Percentiles rank a stretch among this genome's conserved stretches.
These are phyloP conservation scores for Apocrypta bakeri DNA, from an alignment of 1,140 invertebrate species.

Conservation along the genomic window DNA sequence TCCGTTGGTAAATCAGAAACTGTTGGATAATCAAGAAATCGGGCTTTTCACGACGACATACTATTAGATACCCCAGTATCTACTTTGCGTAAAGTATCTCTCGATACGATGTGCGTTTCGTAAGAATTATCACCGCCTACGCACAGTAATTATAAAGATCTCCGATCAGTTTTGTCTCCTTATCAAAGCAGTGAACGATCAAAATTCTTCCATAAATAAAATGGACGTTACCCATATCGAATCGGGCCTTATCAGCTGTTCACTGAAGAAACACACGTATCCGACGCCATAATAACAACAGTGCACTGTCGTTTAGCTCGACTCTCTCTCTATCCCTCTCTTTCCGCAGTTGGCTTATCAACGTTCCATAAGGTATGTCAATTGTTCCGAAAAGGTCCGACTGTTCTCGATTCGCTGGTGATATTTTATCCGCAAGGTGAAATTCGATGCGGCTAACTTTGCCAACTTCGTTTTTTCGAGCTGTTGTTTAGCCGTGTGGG, in stretches of 20 bases:
- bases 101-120: no score
- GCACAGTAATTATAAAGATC: background rate
- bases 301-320: no score
- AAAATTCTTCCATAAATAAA: no score
- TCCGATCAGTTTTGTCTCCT: background rate
- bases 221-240: background rate
- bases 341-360: background rate
- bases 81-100: no score
- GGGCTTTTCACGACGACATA: no score
- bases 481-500: no score
- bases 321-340: no score
- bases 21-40: background rate
- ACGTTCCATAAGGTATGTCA: background rate
- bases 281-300: constrained; percentile 1
- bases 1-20: background rate
- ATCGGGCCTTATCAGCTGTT: background rate
- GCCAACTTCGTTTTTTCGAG: no score
- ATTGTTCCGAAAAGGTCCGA: background rate
- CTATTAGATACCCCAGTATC: no score
- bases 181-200: background rate
- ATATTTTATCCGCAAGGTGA: background rate
- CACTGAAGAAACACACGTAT: background rate
- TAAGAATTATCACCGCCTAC: background rate
- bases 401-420: background rate
- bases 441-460: background rate